These are phyloP conservation scores for Scatophagus argus DNA, from an alignment of 2,113 vertebrate genomes.

Conservation along the genomic window DNA sequence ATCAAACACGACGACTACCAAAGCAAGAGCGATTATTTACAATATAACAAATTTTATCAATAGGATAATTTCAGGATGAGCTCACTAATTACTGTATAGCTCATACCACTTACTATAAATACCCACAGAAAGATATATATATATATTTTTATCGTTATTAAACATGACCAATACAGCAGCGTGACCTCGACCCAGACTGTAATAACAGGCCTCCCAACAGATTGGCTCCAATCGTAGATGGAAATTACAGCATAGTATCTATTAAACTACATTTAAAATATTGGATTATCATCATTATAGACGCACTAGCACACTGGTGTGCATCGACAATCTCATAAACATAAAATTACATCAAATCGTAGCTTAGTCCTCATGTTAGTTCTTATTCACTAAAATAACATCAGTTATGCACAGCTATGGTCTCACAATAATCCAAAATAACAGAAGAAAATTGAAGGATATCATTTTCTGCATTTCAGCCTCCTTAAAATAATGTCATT, in stretches of 20 bases:
- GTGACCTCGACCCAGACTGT: constrained; percentile 17
- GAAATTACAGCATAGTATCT: neutral
- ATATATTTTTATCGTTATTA: constrained; percentile 24
- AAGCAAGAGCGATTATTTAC: neutral
- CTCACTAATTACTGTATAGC: neutral
- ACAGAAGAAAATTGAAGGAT: neutral
- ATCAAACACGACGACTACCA: neutral
- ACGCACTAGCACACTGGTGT: no score
- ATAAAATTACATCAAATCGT: neutral
- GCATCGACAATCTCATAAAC: neutral
- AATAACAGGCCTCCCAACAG: constrained; percentile 29
- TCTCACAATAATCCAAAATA: neutral
- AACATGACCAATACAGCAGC: constrained; percentile 7
- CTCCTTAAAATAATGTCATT: neutral
- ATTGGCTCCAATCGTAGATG: neutral
- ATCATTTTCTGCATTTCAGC: neutral
- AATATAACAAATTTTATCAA: neutral
- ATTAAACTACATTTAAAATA: neutral
- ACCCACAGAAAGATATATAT: neutral
- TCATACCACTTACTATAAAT: neutral
- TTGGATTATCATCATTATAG: neutral
- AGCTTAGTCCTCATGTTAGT: neutral
- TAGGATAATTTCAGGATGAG: neutral
- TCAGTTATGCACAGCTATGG: neutral
- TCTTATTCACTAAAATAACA: neutral